Conservation (phyloP, 2,797 vertebrate species). For the Chelonia mydas region DNA sequence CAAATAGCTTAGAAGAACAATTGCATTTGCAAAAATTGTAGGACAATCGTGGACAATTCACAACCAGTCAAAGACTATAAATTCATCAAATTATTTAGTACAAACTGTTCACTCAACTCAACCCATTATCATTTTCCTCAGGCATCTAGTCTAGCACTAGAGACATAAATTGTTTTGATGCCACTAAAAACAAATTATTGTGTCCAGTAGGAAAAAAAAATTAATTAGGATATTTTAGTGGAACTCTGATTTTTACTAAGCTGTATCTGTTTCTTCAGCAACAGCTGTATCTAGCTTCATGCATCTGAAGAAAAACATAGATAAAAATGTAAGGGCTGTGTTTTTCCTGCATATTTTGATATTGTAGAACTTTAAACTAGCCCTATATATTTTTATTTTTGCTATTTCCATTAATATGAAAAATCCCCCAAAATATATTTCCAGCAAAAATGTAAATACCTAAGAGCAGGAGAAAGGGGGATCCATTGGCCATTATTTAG, state of each 20-base stretch:
- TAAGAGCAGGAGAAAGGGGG: background rate
- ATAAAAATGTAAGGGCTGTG: background rate
- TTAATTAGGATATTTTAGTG: background rate
- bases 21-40: background rate
- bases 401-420: background rate
- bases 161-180: background rate
- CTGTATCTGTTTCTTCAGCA: background rate
- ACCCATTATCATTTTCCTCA: background rate
- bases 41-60: background rate
- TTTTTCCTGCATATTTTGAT: background rate
- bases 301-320: background rate
- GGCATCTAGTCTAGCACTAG: background rate
- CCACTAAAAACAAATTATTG: slow-evolving; percentile 13
- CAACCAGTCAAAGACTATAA: background rate
- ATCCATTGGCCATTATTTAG: fast-evolving
- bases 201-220: slow-evolving; percentile 17
- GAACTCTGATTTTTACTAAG: slow-evolving; percentile 13
- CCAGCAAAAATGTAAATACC: background rate
- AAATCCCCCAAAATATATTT: background rate
- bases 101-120: background rate
- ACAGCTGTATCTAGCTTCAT: slow-evolving; percentile 13
- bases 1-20: background rate
- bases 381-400: background rate
- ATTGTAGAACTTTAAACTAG: background rate
- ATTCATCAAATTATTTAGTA: background rate